Base-by-base conservation (phyloP, 2,797 vertebrate genomes). In the Rhinella marina region DNA sequence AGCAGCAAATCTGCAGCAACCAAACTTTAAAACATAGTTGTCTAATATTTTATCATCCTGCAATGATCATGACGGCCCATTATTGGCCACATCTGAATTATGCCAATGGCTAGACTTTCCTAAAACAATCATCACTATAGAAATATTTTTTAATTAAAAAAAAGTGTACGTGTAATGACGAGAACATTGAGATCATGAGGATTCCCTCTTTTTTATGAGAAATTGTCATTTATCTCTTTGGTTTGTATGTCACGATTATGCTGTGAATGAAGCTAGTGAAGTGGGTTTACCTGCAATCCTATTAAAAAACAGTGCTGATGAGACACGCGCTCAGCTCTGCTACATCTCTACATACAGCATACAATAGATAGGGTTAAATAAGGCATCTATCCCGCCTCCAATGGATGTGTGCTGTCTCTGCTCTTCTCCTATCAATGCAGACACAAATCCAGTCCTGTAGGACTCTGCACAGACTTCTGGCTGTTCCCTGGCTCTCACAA, bases 391-490 rank as follows among this genome's bases (percentile, higher is more conserved):
- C 32, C 86, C 81, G 64, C 57, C 81, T 87, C 86, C 80, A 4
- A 64, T 64, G 29, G 64, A 77, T 82, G 56, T 77, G 81, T 54
- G 41, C 72, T 56, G 57, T 56, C 72, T 61, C 57, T 61, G n/a
- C 23, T 50, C 54, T 23, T 21, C 78, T 75, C 56, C 86, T 76
- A 72, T n/a, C 59, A 56, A 29, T 87, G 80, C 86, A 87, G 81
- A 78, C 32, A 75, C 48, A 12, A 73, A 62, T 73, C 78, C 86
- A 83, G 81, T 76, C 78, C 59, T 76, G 61, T n/a, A 82, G 68
- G 83, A 82, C 80, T 87, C 86, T 76, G 25, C 52, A 27, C 81
- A 77, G 81, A 87, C 72, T 87, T 87, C 12, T 77, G 2, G 81
- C 80, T 82, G 78, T 59, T 88, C 70, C 77, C 54, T 84, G 70